Conservation (phyloP, 2,113 vertebrate genomes). For the Sprattus sprattus region DNA sequence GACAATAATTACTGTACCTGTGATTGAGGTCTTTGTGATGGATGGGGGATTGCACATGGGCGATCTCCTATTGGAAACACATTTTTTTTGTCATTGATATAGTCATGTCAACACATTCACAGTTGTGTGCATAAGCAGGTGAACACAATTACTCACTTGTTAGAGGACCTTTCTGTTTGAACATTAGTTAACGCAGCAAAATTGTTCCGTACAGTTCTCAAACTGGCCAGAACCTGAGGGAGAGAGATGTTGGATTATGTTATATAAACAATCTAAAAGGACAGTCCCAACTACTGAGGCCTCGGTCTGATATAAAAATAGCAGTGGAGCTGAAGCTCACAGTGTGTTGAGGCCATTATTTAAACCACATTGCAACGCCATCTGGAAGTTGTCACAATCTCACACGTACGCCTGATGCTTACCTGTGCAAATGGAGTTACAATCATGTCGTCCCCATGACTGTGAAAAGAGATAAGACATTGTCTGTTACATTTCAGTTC, state of each 20-base stretch:
- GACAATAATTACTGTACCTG: constrained; percentile 73
- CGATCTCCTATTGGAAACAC: constrained; percentile 79
- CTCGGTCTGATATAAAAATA: neutral
- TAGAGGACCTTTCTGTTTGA: constrained; percentile 90
- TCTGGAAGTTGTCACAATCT: neutral
- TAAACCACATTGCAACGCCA: neutral
- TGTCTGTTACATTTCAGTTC: neutral
- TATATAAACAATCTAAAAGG: neutral
- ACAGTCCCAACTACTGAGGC: neutral
- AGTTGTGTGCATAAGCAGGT: neutral
- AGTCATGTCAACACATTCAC: neutral
- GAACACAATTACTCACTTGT: constrained; percentile 81
- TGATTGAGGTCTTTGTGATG: constrained; percentile 94
- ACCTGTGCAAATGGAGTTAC: constrained; percentile 99
- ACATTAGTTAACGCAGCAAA: constrained; percentile 97
- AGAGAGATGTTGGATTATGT: constrained; percentile 30
- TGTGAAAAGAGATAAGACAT: constrained; percentile 65
- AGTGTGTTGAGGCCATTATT: neutral
- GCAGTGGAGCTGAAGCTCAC: neutral
- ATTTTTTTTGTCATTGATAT: no score
- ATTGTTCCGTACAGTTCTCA: constrained; percentile 97
- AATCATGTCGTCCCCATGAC: constrained; percentile 99
- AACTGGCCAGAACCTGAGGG: constrained; percentile 91
- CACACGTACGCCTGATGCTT: constrained; percentile 49
- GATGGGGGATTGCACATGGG: constrained; percentile 97